Evolutionary conservation across 2,888 invertebrate genomes (phyloP), one percentile per base, ranked within the genome.

Genomic region (Hypolimnas misippus): DNA sequence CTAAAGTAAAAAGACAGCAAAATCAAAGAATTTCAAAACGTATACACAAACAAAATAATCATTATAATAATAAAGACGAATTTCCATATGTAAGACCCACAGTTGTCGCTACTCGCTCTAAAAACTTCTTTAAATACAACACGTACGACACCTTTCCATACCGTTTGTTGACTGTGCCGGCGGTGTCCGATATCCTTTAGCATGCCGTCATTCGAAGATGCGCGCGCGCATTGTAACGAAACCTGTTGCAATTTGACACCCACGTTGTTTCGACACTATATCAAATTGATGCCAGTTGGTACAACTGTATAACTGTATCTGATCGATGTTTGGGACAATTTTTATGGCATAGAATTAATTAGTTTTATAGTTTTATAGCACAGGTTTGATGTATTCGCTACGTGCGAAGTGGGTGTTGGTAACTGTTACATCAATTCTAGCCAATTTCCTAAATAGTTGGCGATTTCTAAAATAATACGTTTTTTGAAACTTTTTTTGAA

Each of bases 111-210:
- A 66, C 64, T 70, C 68, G 76, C 73, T 76, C 74, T 67, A 70
- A 72, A 74, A 70, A 74, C 59, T 63, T 58, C 12, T 63, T 61
- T 66, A 65, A 70, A 70, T 64, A 29, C 49, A 57, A 62, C 52
- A 40, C 63, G 50, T 40, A 62, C 56, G 67, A 69, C 66, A 66
- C 67, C 53, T 69, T 68, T 67, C 56, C 57, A 63, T 60, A 68
- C 58, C 63, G 68, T 70, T 67, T 67, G 70, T 66, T 65, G 68
- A 65, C 66, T 69, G 44, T 59, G 72, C 62, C 69, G 69, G 53
- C 65, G 71, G 76, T 78, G 72, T 78, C 74, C 65, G 70, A 62
- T 79, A 70, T 76, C 78, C 71, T 75, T 77, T 77, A 66, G 51
- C 52, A 42, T 16, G 63, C 56, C 49, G 64, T 52, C 65, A 62